Evolutionary conservation across 2,888 invertebrate species (phyloP).

Genomic region (Automeris io): DNA sequence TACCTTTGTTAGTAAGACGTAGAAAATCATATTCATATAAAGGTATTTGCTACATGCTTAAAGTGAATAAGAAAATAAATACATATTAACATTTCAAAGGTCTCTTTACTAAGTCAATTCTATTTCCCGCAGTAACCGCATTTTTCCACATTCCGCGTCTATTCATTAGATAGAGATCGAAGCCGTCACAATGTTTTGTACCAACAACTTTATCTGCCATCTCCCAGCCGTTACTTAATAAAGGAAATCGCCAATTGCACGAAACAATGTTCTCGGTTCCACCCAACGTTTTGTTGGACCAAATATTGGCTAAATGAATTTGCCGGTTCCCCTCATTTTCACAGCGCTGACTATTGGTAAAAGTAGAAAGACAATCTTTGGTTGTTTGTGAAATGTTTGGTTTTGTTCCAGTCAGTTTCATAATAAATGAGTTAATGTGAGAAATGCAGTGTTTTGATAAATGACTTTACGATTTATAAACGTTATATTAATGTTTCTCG

Average conservation of each 20-base stretch:
- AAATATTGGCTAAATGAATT: not conserved
- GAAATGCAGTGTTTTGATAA: too few relatives aligned
- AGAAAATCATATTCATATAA: too few relatives aligned
- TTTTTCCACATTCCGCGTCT: slow-evolving; percentile 12
- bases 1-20: too few relatives aligned
- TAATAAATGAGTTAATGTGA: too few relatives aligned
- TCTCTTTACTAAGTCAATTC: not conserved
- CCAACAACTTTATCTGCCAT: slow-evolving; percentile 51
- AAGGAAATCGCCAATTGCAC: slow-evolving; percentile 67
- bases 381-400: not conserved
- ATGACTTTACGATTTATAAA: too few relatives aligned
- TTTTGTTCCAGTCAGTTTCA: too few relatives aligned
- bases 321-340: not conserved
- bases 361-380: not conserved
- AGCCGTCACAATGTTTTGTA: slow-evolving; percentile 65
- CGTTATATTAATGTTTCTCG: too few relatives aligned
- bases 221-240: slow-evolving; percentile 52
- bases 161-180: slow-evolving; percentile 31
- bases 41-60: too few relatives aligned
- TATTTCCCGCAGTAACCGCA: not conserved
- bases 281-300: slow-evolving; percentile 1
- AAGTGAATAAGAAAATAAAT: too few relatives aligned
- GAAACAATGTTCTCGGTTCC: slow-evolving; percentile 9
- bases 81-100: too few relatives aligned
- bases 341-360: not conserved